Evolutionary conservation across 2,113 vertebrate species (phyloP), one percentile per base, ranked within the genome.

Genomic region (Todiramphus chloris): DNA sequence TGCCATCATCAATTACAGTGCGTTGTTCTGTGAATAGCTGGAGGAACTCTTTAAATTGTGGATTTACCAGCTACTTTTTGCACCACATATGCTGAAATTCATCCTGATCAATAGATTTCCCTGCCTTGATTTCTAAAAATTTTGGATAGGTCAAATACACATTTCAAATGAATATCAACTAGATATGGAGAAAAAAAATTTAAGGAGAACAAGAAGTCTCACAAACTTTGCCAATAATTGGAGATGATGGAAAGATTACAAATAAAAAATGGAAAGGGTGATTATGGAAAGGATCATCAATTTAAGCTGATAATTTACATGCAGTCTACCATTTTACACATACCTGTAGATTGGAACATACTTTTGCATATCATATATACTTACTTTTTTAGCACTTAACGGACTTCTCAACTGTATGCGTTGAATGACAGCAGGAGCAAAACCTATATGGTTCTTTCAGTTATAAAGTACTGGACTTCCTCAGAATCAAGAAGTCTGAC

Each of bases 91-190:
- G 7, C 33, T 35, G 33, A 62, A 70, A 66, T 58, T 56, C 15
- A 70, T 69, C 64, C 33, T 2, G 3, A 12, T 59, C 0, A 14
- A 27, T 3, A 41, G 20, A 37, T 17, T 10, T 66, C 13, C 13
- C 20, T 60, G 11, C 23, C 35, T 60, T 41, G 31, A 70, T 1
- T 1, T 2, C 16, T 48, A 43, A 66, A 58, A 53, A 48, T 43
- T 51, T 62, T 13, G 11, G 55, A 25, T 23, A 51, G 6, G 6
- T 86, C 25, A 80, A 64, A 51, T 25, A 56, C 0, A 0, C n/a
- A 56, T 64, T 87, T 35, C 56, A 86, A 68, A 19, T 41, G 18
- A 73, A 37, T 68, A 69, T 41, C 27, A 58, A 70, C 17, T 50
- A 67, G 41, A 37, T 4, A 43, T 10, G 7, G 30, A 64, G 28